Base-by-base conservation (phyloP, 2,888 invertebrate genomes). In the Drosophila gaucha region DNA sequence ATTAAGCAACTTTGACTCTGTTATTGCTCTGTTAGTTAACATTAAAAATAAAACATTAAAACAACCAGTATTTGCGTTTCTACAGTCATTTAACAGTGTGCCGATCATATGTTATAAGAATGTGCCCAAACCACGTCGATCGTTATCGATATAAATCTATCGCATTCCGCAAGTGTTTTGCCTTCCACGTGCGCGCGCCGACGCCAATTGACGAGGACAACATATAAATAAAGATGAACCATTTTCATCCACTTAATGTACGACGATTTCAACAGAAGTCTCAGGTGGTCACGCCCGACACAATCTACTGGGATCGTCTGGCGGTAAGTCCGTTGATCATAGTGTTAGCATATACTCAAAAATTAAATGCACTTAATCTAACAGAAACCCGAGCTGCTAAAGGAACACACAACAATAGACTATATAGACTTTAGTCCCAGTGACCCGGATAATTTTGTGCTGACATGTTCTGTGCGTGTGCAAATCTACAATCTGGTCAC, bases 331-430 rank as follows among this genome's bases (percentile, higher is more conserved):
- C 9, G 1, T 8, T 9, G 3, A 14, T 1, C 8, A 9, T 28
- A 2, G 4, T 33, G 9, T 6, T n/a, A 0, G 0, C 4, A 16
- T 31, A 26, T 26, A 2, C 14, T 6, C n/a, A 6, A 6, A 26
- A 6, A 24, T n/a, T 14, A 16, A 26, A 14, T 8, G 1, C 14
- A 24, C 3, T 41, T 24, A 1, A 3, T 6, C 16, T 6, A 26
- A 84, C 89, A 96, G 98, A 93, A 94, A 60, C 97, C 98, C 24
- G 96, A 97, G 2, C 93, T 97, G 35, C 94, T 97, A 0, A 98
- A 98, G 91, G 98, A 99, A 91, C 97, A 96, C 92, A 97, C 97
- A 20, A 95, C 97, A 0, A 96, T 99, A 55, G 97, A 98, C 89
- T 96, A 96, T 88, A 94, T 99, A 39, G 96, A 98, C 90, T 97